phyloP scores from a whole-genome alignment of 2,113 vertebrate genomes.

The Mormyrus iriodes region DNA sequence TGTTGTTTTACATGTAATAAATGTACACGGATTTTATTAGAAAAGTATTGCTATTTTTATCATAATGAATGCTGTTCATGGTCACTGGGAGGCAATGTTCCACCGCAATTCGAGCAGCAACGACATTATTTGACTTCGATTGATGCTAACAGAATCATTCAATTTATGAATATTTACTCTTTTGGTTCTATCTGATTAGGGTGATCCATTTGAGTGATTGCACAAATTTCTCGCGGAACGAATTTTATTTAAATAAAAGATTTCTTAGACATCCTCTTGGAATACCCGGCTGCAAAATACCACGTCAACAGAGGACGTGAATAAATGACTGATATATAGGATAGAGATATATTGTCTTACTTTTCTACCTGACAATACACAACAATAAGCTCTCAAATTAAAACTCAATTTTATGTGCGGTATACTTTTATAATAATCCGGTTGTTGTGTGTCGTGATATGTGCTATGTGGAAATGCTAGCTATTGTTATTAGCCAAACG shows the following conservation, averaged over 20 bases:
- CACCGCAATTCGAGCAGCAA: background rate
- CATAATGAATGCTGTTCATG: background rate
- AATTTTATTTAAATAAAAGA: background rate
- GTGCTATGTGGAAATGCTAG: background rate
- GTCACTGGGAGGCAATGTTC: conserved; percentile 1
- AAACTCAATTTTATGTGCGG: background rate
- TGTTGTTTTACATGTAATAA: background rate
- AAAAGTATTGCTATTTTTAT: background rate
- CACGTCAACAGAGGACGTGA: background rate
- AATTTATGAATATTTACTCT: background rate
- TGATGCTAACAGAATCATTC: background rate
- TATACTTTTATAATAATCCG: background rate
- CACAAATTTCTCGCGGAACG: background rate
- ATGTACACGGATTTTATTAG: background rate
- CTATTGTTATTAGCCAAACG: background rate
- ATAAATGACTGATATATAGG: background rate
- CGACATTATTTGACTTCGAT: background rate
- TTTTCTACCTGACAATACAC: background rate
- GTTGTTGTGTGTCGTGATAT: background rate
- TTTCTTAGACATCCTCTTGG: background rate
- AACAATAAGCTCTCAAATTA: background rate
- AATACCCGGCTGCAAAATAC: background rate
- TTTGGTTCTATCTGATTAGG: background rate
- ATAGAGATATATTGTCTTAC: background rate
- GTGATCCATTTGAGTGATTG: background rate